Percentiles rank a stretch among this genome's conserved stretches.
phyloP scores from a whole-genome alignment of 2,888 invertebrate genomes.

The Unio delphinus region DNA sequence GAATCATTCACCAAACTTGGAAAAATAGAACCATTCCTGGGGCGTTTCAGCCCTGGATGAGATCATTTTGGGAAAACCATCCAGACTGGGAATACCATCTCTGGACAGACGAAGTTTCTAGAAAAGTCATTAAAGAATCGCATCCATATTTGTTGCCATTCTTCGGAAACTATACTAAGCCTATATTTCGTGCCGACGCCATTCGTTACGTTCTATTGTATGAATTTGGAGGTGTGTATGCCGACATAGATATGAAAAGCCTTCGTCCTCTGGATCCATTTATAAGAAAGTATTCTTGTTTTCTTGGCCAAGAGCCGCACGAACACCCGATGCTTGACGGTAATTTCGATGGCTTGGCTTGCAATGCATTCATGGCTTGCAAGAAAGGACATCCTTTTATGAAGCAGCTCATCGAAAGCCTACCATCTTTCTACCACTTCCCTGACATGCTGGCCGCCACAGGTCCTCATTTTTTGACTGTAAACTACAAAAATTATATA shows the following conservation, averaged over 20 bases:
- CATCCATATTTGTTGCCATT: slow-evolving; percentile 33
- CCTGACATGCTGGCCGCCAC: slow-evolving; percentile 17
- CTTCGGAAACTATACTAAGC: slow-evolving; percentile 31
- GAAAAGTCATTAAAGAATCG: slow-evolving; percentile 24
- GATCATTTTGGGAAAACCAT: slow-evolving; percentile 34
- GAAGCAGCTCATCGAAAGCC: slow-evolving; percentile 13
- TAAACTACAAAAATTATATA: slow-evolving; percentile 6
- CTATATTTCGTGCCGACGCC: slow-evolving; percentile 37
- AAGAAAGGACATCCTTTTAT: slow-evolving; percentile 16
- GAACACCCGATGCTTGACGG: slow-evolving; percentile 6
- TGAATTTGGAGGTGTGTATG: too few relatives aligned
- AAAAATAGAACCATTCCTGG: slow-evolving; percentile 10
- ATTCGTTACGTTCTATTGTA: too few relatives aligned
- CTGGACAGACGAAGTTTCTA: slow-evolving; percentile 43
- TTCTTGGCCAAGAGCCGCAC: too few relatives aligned
- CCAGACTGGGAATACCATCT: slow-evolving; percentile 51
- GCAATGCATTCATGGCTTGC: background rate
- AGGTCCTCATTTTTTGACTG: slow-evolving; percentile 17
- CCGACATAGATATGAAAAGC: too few relatives aligned
- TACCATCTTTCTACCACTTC: slow-evolving; percentile 13
- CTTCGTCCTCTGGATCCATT: too few relatives aligned
- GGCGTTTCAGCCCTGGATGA: slow-evolving; percentile 22
- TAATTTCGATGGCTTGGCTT: slow-evolving; percentile 10
- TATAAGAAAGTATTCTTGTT: too few relatives aligned
- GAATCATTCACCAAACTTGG: slow-evolving; percentile 28